Percentiles rank a stretch among this genome's conserved stretches.
phyloP scores from a whole-genome alignment of 2,888 invertebrate species.

The Pyrochroa serraticornis region DNA sequence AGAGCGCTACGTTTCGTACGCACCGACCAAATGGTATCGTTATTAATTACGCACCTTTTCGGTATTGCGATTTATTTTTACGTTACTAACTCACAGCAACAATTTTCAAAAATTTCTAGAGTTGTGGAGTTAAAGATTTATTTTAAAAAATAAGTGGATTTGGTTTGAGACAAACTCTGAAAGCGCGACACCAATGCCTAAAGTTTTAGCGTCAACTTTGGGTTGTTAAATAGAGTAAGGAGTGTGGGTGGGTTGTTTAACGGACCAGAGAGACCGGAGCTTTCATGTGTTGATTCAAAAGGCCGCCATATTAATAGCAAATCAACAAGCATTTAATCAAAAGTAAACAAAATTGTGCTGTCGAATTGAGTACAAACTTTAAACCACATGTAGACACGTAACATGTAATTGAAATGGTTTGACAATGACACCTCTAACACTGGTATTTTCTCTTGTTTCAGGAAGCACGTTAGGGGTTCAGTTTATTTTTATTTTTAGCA shows the following conservation, averaged over 20 bases:
- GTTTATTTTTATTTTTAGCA: no score
- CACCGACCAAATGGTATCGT: slow-evolving; percentile 13
- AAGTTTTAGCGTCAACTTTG: slow-evolving; percentile 20
- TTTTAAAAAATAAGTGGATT: no score
- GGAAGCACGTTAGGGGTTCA: no score
- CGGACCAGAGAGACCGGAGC: slow-evolving; percentile 23
- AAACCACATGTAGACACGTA: no score
- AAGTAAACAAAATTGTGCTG: slow-evolving; percentile 7
- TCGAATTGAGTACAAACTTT: no score
- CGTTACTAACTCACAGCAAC: no score
- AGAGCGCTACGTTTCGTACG: slow-evolving; percentile 12
- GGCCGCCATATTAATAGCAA: slow-evolving; percentile 22
- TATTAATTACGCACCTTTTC: slow-evolving; percentile 10
- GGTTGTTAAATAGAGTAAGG: slow-evolving; percentile 16
- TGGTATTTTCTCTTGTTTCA: no score
- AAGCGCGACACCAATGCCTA: slow-evolving; percentile 22
- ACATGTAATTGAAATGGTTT: no score
- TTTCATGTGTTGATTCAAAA: slow-evolving; percentile 24
- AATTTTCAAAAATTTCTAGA: not conserved
- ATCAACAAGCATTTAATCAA: slow-evolving; percentile 26
- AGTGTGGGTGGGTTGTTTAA: slow-evolving; percentile 20
- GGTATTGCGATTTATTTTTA: no score
- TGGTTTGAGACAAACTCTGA: slow-evolving; percentile 13
- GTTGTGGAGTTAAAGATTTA: no score
- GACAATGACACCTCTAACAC: no score